phyloP scores from a whole-genome alignment of 37 sponge, comb jelly and placozoan genomes.

The Beroe ovata region DNA sequence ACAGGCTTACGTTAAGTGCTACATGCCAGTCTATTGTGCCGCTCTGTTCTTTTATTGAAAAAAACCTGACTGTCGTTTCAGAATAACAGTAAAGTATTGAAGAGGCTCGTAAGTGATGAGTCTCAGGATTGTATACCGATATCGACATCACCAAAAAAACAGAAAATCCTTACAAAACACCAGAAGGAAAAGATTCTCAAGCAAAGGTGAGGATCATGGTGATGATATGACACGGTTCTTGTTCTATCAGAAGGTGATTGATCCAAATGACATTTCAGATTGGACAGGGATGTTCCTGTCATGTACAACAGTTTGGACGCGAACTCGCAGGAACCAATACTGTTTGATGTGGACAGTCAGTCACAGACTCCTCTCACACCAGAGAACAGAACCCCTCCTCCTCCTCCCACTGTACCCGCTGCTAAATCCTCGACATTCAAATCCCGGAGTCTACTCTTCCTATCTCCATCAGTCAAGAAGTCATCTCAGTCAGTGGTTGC shows the following conservation, averaged over 20 bases:
- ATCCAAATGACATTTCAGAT: slow-evolving; percentile 14
- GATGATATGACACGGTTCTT: too few relatives aligned
- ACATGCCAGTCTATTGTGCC: too few relatives aligned
- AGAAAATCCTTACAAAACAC: slow-evolving; percentile 36
- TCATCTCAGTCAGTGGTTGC: neutral
- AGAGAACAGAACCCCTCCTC: neutral
- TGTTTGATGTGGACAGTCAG: slow-evolving; percentile 39
- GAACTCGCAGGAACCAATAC: slow-evolving; percentile 39
- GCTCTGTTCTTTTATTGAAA: too few relatives aligned
- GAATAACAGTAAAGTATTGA: too few relatives aligned
- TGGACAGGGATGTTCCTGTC: slow-evolving; percentile 41
- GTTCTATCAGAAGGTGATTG: too few relatives aligned
- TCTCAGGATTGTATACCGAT: slow-evolving; percentile 47
- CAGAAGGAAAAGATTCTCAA: slow-evolving; percentile 31
- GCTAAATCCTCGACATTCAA: neutral
- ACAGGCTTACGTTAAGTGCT: too few relatives aligned
- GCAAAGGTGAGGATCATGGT: slow-evolving; percentile 9
- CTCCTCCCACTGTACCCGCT: neutral
- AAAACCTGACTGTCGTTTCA: neutral
- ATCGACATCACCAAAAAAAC: slow-evolving; percentile 46
- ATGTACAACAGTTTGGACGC: slow-evolving; percentile 65
- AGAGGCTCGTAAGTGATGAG: slow-evolving; percentile 3
- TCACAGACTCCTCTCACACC: slow-evolving; percentile 19
- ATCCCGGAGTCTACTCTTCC: neutral
- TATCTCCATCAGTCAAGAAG: neutral